These are phyloP conservation scores for Turritopsis rubra DNA, from an alignment of 30 jellyfish, hydroid and myxozoan species.

Conservation along the genomic window DNA sequence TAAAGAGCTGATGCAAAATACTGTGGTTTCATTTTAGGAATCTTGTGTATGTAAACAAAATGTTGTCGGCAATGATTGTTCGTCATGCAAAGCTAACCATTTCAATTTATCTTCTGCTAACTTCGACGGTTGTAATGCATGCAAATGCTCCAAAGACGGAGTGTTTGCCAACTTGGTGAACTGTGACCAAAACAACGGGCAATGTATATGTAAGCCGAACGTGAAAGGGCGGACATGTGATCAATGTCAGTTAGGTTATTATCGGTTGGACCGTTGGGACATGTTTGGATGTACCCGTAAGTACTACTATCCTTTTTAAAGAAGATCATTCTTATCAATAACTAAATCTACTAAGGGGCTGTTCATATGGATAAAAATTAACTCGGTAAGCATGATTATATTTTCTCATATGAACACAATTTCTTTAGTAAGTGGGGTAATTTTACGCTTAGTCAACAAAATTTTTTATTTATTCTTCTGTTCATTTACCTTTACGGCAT, in stretches of 20 bases:
- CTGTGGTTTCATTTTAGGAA: neutral
- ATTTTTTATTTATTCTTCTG: too few relatives aligned
- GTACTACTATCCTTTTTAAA: slow-evolving; percentile 1
- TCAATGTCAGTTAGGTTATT: slow-evolving; percentile 52
- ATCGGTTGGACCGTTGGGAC: slow-evolving; percentile 22
- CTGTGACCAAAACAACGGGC: slow-evolving; percentile 69
- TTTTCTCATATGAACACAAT: too few relatives aligned
- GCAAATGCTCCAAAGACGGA: slow-evolving; percentile 78
- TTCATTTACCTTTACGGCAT: too few relatives aligned
- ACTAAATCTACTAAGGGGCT: neutral
- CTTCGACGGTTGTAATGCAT: slow-evolving; percentile 53
- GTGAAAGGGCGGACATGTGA: slow-evolving; percentile 68
- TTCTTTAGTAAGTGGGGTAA: too few relatives aligned
- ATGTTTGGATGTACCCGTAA: slow-evolving; percentile 76
- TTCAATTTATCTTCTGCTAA: slow-evolving; percentile 56
- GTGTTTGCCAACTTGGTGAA: slow-evolving; percentile 40
- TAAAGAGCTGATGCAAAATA: neutral
- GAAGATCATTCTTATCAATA: neutral
- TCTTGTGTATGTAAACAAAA: slow-evolving; percentile 34
- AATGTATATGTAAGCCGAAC: slow-evolving; percentile 65
- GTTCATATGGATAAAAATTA: too few relatives aligned
- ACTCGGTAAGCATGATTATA: neutral
- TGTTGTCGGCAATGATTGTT: slow-evolving; percentile 28
- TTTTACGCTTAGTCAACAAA: too few relatives aligned
- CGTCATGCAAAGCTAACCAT: slow-evolving; percentile 18